phyloP scores from a whole-genome alignment of 2,888 invertebrate genomes.

The Tetanocera ferruginea region DNA sequence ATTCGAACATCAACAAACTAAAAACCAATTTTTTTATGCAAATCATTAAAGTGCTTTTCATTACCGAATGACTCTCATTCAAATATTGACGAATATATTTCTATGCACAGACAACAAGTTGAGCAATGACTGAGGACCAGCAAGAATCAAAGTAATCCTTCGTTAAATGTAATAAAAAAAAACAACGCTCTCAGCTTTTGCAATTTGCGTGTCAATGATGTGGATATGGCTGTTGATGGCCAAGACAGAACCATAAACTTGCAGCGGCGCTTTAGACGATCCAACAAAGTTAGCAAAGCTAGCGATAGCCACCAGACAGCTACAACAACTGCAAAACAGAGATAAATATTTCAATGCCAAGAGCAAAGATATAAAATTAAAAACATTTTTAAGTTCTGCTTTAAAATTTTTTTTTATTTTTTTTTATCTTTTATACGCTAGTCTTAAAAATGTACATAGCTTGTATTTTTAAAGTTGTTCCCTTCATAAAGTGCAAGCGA shows the following conservation, averaged over 20 bases:
- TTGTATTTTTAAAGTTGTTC: slow-evolving; percentile 3
- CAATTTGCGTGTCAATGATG: slow-evolving; percentile 34
- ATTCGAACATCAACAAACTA: no score
- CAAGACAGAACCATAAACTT: slow-evolving; percentile 15
- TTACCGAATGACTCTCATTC: no score
- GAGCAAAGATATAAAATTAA: slow-evolving; percentile 28
- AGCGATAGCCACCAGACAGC: slow-evolving; percentile 6
- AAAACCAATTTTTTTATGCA: no score
- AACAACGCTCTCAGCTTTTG: not conserved
- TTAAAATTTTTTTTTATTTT: not conserved
- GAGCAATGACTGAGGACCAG: no score
- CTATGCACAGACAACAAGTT: no score
- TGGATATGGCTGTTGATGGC: not conserved
- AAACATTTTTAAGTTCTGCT: not conserved
- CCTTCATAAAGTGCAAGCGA: not conserved
- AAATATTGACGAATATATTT: no score
- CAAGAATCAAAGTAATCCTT: not conserved
- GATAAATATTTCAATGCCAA: slow-evolving; percentile 38
- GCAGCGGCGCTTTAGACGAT: not conserved
- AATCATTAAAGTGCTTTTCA: no score
- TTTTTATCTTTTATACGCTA: not conserved
- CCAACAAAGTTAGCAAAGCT: not conserved
- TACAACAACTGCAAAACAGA: slow-evolving; percentile 7
- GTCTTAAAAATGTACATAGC: slow-evolving; percentile 2
- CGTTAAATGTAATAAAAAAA: slow-evolving; percentile 1